These are phyloP conservation scores for Villa cingulata DNA, from an alignment of 2,888 invertebrate genomes.

Conservation along the genomic window DNA sequence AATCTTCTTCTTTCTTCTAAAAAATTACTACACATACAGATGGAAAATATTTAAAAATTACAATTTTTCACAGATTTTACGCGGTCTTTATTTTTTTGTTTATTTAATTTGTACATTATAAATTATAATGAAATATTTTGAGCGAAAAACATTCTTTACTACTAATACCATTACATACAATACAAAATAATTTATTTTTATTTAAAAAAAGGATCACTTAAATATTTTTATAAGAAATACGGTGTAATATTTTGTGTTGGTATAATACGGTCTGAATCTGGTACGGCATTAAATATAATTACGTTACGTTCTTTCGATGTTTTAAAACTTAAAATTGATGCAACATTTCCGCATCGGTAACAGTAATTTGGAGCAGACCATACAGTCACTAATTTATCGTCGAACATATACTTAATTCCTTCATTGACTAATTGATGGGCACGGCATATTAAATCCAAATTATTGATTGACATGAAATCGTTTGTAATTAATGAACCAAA, in stretches of 20 bases:
- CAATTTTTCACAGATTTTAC: too few relatives aligned
- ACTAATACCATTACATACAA: too few relatives aligned
- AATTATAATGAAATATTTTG: too few relatives aligned
- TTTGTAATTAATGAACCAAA: constrained; percentile 92
- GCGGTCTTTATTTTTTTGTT: too few relatives aligned
- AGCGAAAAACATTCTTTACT: too few relatives aligned
- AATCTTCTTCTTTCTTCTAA: too few relatives aligned
- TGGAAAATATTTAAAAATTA: too few relatives aligned
- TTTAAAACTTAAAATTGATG: constrained; percentile 86
- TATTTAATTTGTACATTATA: too few relatives aligned
- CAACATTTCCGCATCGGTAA: constrained; percentile 97
- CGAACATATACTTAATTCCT: constrained; percentile 97
- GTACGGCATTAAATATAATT: constrained; percentile 90
- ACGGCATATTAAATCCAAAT: constrained; percentile 84
- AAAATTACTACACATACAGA: too few relatives aligned
- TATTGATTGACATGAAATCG: constrained; percentile 87
- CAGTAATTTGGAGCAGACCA: constrained; percentile 99
- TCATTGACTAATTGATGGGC: constrained; percentile 99
- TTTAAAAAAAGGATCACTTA: too few relatives aligned
- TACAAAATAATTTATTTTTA: too few relatives aligned
- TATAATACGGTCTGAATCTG: constrained; percentile 84
- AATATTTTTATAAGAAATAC: constrained; percentile 86
- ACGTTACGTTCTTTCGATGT: constrained; percentile 62
- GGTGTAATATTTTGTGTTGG: constrained; percentile 88
- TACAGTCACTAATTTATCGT: constrained; percentile 90